Percentiles rank a stretch among this genome's conserved stretches.
phyloP scores from a whole-genome alignment of 2,113 vertebrate genomes.

The Elaphurus davidianus region DNA sequence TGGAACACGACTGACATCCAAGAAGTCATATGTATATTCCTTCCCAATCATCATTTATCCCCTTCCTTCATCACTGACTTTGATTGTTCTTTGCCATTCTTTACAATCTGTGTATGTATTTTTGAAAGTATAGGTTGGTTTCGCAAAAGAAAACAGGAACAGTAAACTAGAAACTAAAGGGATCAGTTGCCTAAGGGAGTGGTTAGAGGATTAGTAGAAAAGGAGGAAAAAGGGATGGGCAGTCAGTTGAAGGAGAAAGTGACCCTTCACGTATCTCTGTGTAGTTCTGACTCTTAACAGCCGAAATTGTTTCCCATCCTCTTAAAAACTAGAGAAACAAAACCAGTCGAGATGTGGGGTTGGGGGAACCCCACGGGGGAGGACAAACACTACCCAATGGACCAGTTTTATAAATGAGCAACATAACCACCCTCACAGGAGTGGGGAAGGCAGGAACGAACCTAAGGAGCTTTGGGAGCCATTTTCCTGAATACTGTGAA shows the following conservation, averaged over 20 bases:
- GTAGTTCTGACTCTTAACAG: neutral
- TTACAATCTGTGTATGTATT: neutral
- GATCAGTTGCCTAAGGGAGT: neutral
- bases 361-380: neutral
- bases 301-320: neutral
- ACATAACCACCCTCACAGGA: neutral
- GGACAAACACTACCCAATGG: neutral
- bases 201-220: neutral
- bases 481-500: neutral
- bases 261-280: neutral
- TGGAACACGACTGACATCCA: neutral
- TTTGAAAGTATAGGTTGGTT: neutral
- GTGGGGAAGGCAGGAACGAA: neutral
- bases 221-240: neutral
- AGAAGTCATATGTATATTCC: neutral
- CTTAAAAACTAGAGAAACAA: neutral
- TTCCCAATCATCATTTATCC: neutral
- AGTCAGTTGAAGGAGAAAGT: neutral
- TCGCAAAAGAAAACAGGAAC: neutral
- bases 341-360: neutral
- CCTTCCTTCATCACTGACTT: neutral
- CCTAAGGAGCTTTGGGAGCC: neutral
- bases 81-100: neutral
- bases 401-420: neutral
- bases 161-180: neutral